Conservation (phyloP, 2,797 vertebrate genomes). For the Rhodeus uyekii region DNA sequence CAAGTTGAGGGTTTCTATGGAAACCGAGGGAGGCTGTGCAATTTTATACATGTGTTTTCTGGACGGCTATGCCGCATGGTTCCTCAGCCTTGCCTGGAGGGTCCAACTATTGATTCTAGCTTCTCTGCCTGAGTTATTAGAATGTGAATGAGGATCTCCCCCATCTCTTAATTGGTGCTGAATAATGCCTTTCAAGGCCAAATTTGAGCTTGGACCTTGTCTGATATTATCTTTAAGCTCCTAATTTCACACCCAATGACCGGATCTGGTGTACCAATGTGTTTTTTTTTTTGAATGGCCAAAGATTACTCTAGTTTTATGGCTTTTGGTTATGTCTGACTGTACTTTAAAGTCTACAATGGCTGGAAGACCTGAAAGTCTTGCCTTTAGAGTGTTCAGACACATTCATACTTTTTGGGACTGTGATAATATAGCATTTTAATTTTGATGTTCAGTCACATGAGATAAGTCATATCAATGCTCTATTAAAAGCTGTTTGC, state of each 20-base stretch:
- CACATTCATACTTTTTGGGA: neutral
- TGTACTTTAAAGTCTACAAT: neutral
- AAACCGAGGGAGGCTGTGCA: constrained; percentile 65
- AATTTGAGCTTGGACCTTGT: constrained; percentile 45
- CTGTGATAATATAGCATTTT: neutral
- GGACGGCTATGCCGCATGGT: constrained; percentile 26
- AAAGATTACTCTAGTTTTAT: constrained; percentile 21
- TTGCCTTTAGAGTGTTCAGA: neutral
- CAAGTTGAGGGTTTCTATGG: constrained; percentile 69
- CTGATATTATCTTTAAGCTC: constrained; percentile 40
- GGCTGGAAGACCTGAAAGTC: neutral
- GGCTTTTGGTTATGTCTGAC: neutral
- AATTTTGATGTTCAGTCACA: neutral
- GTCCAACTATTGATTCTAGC: constrained; percentile 53
- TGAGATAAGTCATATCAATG: no score
- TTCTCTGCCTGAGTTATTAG: constrained; percentile 54
- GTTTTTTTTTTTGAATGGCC: constrained; percentile 22
- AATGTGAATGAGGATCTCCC: constrained; percentile 54
- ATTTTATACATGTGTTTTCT: constrained; percentile 52
- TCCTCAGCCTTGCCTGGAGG: constrained; percentile 43
- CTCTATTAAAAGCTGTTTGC: no score
- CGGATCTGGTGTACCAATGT: constrained; percentile 14
- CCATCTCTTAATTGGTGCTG: constrained; percentile 36
- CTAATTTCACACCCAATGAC: constrained; percentile 39
- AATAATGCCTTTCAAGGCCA: constrained; percentile 45